Evolutionary conservation across 2,113 vertebrate species (phyloP).

Genomic region (Urocolius indicus): DNA sequence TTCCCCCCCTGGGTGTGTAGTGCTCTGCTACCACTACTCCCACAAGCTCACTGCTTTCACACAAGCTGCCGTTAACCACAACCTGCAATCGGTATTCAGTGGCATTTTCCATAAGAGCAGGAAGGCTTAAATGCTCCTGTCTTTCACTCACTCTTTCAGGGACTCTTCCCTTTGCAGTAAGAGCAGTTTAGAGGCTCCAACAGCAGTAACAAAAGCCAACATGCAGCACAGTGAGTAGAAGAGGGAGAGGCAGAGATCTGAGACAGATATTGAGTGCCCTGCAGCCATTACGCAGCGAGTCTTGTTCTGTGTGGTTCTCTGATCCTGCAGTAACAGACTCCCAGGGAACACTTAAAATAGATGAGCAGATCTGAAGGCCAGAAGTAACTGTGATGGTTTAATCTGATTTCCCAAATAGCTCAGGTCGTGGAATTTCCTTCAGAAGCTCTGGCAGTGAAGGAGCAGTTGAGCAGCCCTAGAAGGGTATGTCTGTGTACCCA

Average conservation of each 20-base stretch:
- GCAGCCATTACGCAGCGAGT: background rate
- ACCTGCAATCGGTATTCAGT: background rate
- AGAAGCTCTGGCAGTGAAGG: background rate
- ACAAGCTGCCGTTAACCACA: background rate
- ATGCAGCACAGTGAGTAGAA: background rate
- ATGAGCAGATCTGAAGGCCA: constrained; percentile 26
- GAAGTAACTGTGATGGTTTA: background rate
- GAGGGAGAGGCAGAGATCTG: background rate
- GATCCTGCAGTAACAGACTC: constrained; percentile 14
- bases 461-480: background rate
- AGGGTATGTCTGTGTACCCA: background rate
- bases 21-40: background rate
- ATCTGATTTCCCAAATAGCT: background rate
- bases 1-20: background rate
- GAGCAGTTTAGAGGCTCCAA: background rate
- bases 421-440: background rate
- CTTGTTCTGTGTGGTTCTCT: constrained; percentile 9
- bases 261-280: background rate
- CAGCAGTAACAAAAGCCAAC: background rate
- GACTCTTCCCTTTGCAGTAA: background rate
- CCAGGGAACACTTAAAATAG: constrained; percentile 31
- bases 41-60: background rate
- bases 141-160: background rate
- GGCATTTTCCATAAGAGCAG: background rate
- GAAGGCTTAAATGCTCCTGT: background rate